These are phyloP conservation scores for Bambusicola thoracicus DNA, from an alignment of 2,113 vertebrate genomes.

Conservation along the genomic window DNA sequence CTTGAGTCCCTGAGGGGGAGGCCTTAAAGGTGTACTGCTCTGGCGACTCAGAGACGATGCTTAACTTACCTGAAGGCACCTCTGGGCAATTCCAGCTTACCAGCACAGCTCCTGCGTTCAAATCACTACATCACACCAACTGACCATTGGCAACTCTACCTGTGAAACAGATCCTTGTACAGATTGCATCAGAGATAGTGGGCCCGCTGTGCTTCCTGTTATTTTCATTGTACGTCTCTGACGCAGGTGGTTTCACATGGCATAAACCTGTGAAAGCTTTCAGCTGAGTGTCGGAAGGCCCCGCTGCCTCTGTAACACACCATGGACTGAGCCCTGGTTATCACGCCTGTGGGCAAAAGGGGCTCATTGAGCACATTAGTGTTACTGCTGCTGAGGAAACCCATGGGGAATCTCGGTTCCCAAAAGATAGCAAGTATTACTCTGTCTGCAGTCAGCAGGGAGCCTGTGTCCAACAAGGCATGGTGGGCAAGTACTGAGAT, in stretches of 20 bases:
- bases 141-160: background rate
- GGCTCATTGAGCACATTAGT: background rate
- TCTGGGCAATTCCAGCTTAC: slow-evolving; percentile 29
- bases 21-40: background rate
- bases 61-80: background rate
- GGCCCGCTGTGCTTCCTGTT: background rate
- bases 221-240: background rate
- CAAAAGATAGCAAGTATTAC: background rate
- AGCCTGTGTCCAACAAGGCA: background rate
- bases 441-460: background rate
- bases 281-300: background rate
- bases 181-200: background rate
- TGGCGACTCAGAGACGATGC: slow-evolving; percentile 17
- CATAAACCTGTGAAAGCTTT: background rate
- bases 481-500: background rate
- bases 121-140: background rate
- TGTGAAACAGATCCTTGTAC: background rate
- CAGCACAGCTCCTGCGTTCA: background rate
- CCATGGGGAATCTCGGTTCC: background rate
- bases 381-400: slow-evolving; percentile 53
- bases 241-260: background rate
- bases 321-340: background rate
- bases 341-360: background rate
- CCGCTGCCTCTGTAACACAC: background rate
- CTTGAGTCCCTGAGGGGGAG: background rate